A percentile compares a stretch with the other conserved stretches of the same genome.
These are phyloP conservation scores for Anseranas semipalmata DNA, from an alignment of 2,113 vertebrate species.

Conservation along the genomic window DNA sequence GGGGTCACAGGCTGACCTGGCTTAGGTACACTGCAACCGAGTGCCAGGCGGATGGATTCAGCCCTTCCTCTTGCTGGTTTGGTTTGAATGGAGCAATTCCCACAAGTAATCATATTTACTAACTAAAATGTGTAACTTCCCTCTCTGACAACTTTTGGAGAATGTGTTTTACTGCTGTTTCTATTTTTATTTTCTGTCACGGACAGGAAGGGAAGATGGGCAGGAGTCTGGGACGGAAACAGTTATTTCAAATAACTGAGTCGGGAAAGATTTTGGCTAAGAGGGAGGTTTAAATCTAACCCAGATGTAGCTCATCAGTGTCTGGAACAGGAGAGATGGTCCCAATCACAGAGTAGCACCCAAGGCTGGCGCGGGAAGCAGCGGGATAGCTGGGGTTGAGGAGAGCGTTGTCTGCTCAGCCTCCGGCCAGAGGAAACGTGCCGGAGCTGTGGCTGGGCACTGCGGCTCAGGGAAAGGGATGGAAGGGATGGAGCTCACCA, in stretches of 20 bases:
- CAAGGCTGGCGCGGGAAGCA: constrained; percentile 67
- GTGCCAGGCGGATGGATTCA: background rate
- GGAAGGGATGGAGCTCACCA: background rate
- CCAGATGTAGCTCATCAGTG: constrained; percentile 63
- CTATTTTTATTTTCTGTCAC: constrained; percentile 38
- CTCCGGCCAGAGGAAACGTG: constrained; percentile 64
- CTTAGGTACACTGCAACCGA: background rate
- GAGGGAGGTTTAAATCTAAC: constrained; percentile 64
- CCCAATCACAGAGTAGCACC: constrained; percentile 55
- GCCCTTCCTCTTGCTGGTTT: background rate
- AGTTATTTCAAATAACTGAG: constrained; percentile 51
- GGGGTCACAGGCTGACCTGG: background rate
- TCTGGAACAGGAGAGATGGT: constrained; percentile 24
- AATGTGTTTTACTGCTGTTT: background rate
- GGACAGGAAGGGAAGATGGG: background rate
- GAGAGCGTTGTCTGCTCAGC: constrained; percentile 64
- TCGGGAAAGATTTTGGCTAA: constrained; percentile 63
- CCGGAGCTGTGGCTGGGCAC: background rate
- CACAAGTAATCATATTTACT: background rate
- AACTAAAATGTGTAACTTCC: background rate
- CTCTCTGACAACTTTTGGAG: background rate
- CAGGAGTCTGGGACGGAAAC: background rate
- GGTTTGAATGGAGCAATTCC: background rate
- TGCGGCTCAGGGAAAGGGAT: background rate
- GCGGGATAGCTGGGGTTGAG: constrained; percentile 51